Evolutionary conservation across 2,113 vertebrate genomes (phyloP).

Genomic region (Chaetura pelagica): DNA sequence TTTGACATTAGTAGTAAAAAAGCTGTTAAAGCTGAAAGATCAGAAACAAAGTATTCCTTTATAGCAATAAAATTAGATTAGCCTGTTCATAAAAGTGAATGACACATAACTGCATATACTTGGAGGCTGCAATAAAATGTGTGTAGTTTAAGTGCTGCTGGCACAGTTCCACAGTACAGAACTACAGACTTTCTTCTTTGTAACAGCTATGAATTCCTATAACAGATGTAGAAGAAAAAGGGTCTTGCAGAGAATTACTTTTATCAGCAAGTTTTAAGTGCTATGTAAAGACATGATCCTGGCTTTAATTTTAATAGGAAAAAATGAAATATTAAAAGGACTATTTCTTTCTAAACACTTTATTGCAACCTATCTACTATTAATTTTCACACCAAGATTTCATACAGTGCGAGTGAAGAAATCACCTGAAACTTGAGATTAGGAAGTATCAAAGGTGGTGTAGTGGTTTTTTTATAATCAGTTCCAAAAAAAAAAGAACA

Average conservation of each 20-base stretch:
- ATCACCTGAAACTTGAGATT: neutral
- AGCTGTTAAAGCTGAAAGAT: neutral
- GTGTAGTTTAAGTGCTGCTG: neutral
- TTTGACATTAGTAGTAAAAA: neutral
- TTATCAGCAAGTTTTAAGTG: neutral
- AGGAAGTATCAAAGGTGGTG: neutral
- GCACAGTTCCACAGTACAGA: neutral
- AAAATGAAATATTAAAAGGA: neutral
- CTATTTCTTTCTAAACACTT: neutral
- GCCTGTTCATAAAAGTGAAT: neutral
- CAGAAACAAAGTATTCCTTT: neutral
- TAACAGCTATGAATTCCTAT: neutral
- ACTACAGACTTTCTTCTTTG: neutral
- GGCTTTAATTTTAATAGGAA: neutral
- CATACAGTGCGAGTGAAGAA: neutral
- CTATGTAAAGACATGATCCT: neutral
- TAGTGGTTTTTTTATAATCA: neutral
- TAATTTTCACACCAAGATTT: neutral
- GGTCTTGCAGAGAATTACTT: neutral
- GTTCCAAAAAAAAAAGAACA: neutral
- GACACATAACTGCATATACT: neutral
- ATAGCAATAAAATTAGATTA: neutral
- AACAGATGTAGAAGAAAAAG: neutral
- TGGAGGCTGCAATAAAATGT: neutral
- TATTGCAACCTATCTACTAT: neutral